Percentiles rank a stretch among this genome's conserved stretches.
Evolutionary conservation across 1,140 invertebrate genomes (phyloP).

Genomic region (Metopolophium dirhodum): DNA sequence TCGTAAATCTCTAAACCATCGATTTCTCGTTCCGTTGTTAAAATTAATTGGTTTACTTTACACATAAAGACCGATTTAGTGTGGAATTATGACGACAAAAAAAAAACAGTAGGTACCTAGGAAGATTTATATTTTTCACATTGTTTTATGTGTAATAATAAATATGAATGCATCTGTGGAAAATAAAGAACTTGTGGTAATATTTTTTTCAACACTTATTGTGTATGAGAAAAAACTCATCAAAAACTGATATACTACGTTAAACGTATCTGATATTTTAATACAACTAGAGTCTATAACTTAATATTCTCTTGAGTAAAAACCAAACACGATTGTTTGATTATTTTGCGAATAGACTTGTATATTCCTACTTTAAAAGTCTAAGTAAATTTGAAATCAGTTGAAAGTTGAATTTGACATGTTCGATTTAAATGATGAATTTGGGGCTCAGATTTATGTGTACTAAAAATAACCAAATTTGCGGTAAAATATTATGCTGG

Average conservation of each 20-base stretch:
- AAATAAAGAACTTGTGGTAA: not conserved
- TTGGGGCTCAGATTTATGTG: not conserved
- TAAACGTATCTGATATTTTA: not conserved
- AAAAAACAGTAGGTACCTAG: not conserved
- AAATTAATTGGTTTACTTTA: conserved; percentile 41
- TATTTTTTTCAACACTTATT: not conserved
- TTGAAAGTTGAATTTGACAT: not conserved
- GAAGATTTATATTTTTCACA: not conserved
- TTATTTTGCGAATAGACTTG: not conserved
- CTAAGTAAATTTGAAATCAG: not conserved
- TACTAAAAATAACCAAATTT: no score
- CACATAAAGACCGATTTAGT: conserved; percentile 28
- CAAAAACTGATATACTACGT: not conserved
- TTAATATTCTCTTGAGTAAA: not conserved
- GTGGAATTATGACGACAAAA: not conserved
- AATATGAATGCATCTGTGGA: not conserved
- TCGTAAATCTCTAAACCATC: conserved; percentile 11
- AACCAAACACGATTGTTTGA: not conserved
- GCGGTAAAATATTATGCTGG: no score
- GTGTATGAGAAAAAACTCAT: not conserved
- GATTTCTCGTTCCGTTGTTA: conserved; percentile 3
- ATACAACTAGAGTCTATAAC: not conserved
- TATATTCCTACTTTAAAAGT: not conserved
- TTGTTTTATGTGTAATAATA: not conserved
- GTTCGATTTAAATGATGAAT: not conserved